These are phyloP conservation scores for Mesorhabditis belari DNA, from an alignment of 2,888 invertebrate species.

Conservation along the genomic window DNA sequence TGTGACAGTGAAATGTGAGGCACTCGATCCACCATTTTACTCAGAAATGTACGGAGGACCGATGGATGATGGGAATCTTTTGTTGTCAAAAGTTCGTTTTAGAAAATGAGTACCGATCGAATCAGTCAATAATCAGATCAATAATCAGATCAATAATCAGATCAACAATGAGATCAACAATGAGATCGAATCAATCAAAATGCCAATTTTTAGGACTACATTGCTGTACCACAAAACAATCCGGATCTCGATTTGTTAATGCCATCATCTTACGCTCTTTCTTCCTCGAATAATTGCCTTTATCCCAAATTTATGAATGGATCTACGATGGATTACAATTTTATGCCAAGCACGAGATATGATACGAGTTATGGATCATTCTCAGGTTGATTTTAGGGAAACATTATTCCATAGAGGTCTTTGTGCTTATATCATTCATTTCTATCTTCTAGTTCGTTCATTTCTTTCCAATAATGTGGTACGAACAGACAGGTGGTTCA, in stretches of 20 bases:
- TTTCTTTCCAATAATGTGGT: too few relatives aligned
- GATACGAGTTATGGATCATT: constrained; percentile 36
- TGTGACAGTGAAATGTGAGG: constrained; percentile 49
- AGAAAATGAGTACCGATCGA: not conserved
- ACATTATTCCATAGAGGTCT: not conserved
- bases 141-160: too few relatives aligned
- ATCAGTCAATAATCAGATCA: too few relatives aligned
- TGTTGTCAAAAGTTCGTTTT: constrained; percentile 27
- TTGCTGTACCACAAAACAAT: constrained; percentile 50
- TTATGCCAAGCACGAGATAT: constrained; percentile 20
- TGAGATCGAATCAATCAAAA: too few relatives aligned
- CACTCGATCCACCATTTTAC: constrained; percentile 45
- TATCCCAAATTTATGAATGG: constrained; percentile 35
- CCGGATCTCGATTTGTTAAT: constrained; percentile 51
- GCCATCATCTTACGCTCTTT: constrained; percentile 20
- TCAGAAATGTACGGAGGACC: constrained; percentile 46
- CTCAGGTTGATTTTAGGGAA: constrained; percentile 23
- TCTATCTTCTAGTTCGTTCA: too few relatives aligned
- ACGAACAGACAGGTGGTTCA: too few relatives aligned
- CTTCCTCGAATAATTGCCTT: constrained; percentile 11
- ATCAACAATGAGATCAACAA: too few relatives aligned
- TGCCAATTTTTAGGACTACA: constrained; percentile 42
- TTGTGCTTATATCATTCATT: not conserved
- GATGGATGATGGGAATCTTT: constrained; percentile 30
- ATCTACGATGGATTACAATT: constrained; percentile 27